phyloP scores from a whole-genome alignment of 1,140 invertebrate genomes.

The Bombyx mandarina region DNA sequence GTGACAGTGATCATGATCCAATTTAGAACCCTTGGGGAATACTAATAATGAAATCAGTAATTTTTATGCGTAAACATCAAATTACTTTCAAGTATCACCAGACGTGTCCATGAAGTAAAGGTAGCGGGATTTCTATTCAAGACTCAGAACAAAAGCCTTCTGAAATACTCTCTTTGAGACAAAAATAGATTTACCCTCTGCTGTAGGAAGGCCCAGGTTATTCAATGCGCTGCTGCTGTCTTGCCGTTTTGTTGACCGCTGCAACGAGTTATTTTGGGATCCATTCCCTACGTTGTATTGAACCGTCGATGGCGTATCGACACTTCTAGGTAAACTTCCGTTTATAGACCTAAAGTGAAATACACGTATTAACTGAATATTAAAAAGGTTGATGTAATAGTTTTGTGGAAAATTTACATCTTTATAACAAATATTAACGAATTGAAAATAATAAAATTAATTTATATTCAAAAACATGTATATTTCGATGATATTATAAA shows the following conservation, averaged over 20 bases:
- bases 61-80: too few relatives aligned
- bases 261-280: conserved; percentile 73
- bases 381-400: too few relatives aligned
- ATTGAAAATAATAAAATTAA: too few relatives aligned
- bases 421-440: too few relatives aligned
- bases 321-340: conserved; percentile 53
- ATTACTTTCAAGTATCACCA: neutral
- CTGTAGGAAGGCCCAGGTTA: conserved; percentile 44
- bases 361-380: too few relatives aligned
- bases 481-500: too few relatives aligned
- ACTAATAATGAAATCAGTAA: too few relatives aligned
- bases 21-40: too few relatives aligned
- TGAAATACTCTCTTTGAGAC: neutral
- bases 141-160: neutral
- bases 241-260: conserved; percentile 69
- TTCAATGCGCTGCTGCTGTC: conserved; percentile 67
- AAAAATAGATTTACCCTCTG: conserved; percentile 26
- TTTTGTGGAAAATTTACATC: too few relatives aligned
- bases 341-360: conserved; percentile 39
- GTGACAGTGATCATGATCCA: too few relatives aligned
- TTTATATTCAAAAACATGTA: too few relatives aligned
- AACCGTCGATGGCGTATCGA: conserved; percentile 56
- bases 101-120: neutral
- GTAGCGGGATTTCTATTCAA: neutral
- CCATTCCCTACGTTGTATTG: conserved; percentile 69